phyloP scores from a whole-genome alignment of 2,888 invertebrate species.

The Bibio marci region DNA sequence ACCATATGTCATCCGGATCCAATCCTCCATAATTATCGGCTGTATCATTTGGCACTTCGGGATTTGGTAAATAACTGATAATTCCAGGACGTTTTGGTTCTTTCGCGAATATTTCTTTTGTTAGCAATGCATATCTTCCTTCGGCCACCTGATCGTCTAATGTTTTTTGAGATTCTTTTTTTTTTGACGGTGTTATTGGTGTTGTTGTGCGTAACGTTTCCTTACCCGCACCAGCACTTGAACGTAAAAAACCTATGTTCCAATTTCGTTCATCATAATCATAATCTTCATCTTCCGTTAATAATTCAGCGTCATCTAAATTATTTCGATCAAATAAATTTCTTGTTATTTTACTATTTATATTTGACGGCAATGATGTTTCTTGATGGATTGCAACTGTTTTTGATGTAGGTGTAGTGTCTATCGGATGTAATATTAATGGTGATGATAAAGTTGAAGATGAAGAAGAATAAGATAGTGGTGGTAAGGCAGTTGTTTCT shows the following conservation, averaged over 20 bases:
- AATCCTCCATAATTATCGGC: conserved; percentile 64
- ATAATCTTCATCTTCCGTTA: conserved; percentile 21
- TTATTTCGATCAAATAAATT: conserved; percentile 8
- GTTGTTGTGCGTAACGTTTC: conserved; percentile 11
- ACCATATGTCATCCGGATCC: conserved; percentile 73
- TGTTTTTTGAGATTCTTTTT: conserved; percentile 57
- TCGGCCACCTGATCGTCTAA: conserved; percentile 79
- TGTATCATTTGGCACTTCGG: conserved; percentile 67
- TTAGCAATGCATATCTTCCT: conserved; percentile 77
- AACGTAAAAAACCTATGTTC: conserved; percentile 49
- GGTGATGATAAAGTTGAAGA: not conserved
- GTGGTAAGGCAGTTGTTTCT: conserved; percentile 9
- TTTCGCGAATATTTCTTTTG: conserved; percentile 61
- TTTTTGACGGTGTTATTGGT: conserved; percentile 21
- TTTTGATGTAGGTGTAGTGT: conserved; percentile 8
- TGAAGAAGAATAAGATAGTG: not conserved
- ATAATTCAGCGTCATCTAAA: conserved; percentile 20
- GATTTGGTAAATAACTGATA: conserved; percentile 62
- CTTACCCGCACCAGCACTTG: conserved; percentile 53
- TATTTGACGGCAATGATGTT: conserved; percentile 5
- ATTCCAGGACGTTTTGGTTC: conserved; percentile 61
- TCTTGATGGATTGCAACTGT: conserved; percentile 3
- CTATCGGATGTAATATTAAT: not conserved
- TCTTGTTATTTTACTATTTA: not conserved
- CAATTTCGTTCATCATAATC: conserved; percentile 29